phyloP scores from a whole-genome alignment of 2,888 invertebrate genomes.

The Oligia strigilis region DNA sequence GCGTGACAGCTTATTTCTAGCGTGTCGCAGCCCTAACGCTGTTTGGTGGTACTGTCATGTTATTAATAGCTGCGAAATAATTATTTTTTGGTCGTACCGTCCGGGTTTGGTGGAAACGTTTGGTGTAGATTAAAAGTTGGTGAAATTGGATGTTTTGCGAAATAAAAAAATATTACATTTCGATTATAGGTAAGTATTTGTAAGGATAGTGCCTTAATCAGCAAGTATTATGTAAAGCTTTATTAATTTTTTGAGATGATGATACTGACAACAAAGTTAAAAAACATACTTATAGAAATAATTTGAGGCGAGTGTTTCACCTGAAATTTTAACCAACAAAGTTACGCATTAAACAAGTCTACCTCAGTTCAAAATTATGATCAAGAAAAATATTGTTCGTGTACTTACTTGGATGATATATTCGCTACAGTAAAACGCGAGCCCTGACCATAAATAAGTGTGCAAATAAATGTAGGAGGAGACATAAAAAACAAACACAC shows the following conservation, averaged over 20 bases:
- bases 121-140: conserved; percentile 14
- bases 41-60: conserved; percentile 52
- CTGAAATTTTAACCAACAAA: conserved; percentile 2
- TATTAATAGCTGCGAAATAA: conserved; percentile 59
- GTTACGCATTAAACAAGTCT: conserved; percentile 1
- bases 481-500: conserved; percentile 87
- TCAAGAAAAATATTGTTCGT: conserved; percentile 15
- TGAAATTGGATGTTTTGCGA: not conserved
- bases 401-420: conserved; percentile 44
- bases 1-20: conserved; percentile 74
- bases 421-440: conserved; percentile 48
- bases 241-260: not conserved
- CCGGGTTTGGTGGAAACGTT: conserved; percentile 25
- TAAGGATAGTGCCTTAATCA: not conserved
- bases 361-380: conserved; percentile 4
- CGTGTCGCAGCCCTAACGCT: conserved; percentile 63
- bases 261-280: not conserved
- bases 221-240: not conserved
- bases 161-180: not conserved
- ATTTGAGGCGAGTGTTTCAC: not conserved
- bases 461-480: conserved; percentile 67
- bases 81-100: conserved; percentile 51
- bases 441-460: conserved; percentile 56
- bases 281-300: not conserved
- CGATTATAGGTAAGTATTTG: not conserved